Evolutionary conservation across 2,797 vertebrate genomes (phyloP).

Genomic region (Graptemys geographica): DNA sequence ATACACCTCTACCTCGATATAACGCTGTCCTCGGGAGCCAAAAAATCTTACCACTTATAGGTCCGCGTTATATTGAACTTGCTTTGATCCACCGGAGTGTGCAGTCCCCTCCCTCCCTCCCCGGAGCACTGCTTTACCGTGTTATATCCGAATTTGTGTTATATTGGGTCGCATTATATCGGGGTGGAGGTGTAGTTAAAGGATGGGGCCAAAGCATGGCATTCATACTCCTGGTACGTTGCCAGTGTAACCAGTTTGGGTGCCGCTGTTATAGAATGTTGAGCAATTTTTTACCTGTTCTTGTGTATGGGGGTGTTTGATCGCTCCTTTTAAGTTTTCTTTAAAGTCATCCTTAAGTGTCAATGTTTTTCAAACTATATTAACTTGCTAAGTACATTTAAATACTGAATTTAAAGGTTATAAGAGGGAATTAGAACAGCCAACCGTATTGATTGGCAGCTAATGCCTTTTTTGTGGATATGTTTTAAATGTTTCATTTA

Average conservation of each 20-base stretch:
- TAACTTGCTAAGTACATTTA: accelerated
- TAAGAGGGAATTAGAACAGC: background rate
- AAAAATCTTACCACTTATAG: too few relatives aligned
- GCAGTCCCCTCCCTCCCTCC: too few relatives aligned
- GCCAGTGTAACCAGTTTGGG: background rate
- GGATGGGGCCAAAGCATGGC: background rate
- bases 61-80: too few relatives aligned
- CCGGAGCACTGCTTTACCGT: too few relatives aligned
- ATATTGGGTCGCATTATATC: too few relatives aligned
- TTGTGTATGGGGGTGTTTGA: too few relatives aligned
- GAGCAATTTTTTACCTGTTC: background rate
- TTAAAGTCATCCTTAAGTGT: background rate
- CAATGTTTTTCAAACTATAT: accelerated
- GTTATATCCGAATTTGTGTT: too few relatives aligned
- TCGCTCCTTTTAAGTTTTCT: background rate
- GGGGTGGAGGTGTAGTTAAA: background rate
- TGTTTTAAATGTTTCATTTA: background rate
- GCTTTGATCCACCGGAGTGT: too few relatives aligned
- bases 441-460: background rate
- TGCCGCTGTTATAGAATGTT: background rate
- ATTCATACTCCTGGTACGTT: background rate
- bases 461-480: accelerated
- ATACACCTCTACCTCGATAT: background rate
- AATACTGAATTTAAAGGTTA: background rate
- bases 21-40: too few relatives aligned